Conservation (phyloP, 2,113 vertebrate species). For the Amia ocellicauda region DNA sequence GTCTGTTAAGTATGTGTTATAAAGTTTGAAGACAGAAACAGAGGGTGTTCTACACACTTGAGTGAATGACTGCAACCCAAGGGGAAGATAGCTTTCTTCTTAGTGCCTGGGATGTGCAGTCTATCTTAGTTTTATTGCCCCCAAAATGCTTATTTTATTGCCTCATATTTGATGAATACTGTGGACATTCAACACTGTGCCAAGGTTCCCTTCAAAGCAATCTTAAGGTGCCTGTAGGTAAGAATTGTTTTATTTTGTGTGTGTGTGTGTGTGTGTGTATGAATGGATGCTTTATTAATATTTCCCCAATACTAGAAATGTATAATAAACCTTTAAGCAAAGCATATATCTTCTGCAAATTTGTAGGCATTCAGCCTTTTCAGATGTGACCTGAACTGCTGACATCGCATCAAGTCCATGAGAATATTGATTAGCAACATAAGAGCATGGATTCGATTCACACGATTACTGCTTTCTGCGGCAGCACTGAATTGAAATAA, state of each 20-base stretch:
- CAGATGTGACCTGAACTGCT: constrained; percentile 2
- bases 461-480: neutral
- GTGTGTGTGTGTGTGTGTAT: neutral
- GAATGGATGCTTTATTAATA: neutral
- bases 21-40: neutral
- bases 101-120: neutral
- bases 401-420: neutral
- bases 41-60: neutral
- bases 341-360: neutral
- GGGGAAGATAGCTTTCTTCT: neutral
- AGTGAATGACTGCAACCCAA: neutral
- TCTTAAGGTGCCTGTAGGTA: neutral
- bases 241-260: neutral
- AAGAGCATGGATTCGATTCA: neutral
- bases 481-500: neutral
- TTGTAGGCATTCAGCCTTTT: neutral
- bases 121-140: neutral
- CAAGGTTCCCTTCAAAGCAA: neutral
- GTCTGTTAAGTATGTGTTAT: neutral
- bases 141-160: neutral
- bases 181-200: neutral
- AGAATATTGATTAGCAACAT: constrained; percentile 1
- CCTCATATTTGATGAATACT: neutral
- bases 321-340: neutral
- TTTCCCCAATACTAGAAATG: neutral